A percentile compares a stretch with the other conserved stretches of the same genome.
These are phyloP conservation scores for Neocrepidodera transversa DNA, from an alignment of 2,888 invertebrate genomes.

Conservation along the genomic window DNA sequence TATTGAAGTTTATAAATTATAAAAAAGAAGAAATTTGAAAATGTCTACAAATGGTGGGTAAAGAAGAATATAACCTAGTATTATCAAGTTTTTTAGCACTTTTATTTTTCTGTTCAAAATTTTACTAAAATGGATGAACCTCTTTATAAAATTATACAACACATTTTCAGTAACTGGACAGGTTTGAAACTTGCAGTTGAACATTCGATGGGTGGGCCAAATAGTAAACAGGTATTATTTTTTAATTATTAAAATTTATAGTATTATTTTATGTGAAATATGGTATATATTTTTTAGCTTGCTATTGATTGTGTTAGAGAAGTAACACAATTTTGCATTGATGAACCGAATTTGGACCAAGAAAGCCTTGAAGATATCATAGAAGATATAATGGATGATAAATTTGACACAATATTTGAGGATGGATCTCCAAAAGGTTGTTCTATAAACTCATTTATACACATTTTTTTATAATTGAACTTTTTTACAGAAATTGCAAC, in stretches of 20 bases:
- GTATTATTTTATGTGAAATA: not conserved
- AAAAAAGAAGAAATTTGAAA: too few relatives aligned
- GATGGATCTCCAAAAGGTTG: slow-evolving; percentile 72
- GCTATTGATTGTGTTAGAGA: slow-evolving; percentile 71
- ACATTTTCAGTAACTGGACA: slow-evolving; percentile 76
- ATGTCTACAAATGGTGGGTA: too few relatives aligned
- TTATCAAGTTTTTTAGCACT: too few relatives aligned
- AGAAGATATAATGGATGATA: slow-evolving; percentile 76
- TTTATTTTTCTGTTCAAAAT: too few relatives aligned
- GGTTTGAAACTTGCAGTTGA: slow-evolving; percentile 75
- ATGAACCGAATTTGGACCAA: slow-evolving; percentile 64
- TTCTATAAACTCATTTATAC: too few relatives aligned
- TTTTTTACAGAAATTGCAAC: slow-evolving; percentile 66
- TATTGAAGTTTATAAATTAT: too few relatives aligned
- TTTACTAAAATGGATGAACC: slow-evolving; percentile 57
- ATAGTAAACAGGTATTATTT: slow-evolving; percentile 70
- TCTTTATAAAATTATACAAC: slow-evolving; percentile 69
- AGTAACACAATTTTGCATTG: slow-evolving; percentile 68
- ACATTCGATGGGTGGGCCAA: slow-evolving; percentile 75
- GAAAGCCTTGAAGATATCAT: slow-evolving; percentile 70
- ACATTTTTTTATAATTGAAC: too few relatives aligned
- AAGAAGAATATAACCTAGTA: too few relatives aligned
- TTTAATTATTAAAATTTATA: slow-evolving; percentile 8
- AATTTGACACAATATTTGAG: slow-evolving; percentile 76
- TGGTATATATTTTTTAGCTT: slow-evolving; percentile 61